These are phyloP conservation scores for Neocrepidodera transversa DNA, from an alignment of 2,888 invertebrate species.

Conservation along the genomic window DNA sequence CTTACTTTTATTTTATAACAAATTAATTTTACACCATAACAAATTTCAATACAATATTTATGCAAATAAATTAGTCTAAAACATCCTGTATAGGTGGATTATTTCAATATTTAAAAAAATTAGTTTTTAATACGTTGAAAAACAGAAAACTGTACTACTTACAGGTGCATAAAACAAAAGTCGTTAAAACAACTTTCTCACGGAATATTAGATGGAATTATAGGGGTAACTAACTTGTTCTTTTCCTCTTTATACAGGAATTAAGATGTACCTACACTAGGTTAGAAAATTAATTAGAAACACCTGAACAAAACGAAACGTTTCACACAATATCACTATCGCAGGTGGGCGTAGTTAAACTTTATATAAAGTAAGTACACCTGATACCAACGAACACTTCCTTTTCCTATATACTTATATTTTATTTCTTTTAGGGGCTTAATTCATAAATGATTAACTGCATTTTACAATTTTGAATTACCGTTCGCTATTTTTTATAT, in stretches of 20 bases:
- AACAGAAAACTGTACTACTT: no score
- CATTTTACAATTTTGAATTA: neutral
- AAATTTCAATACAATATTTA: no score
- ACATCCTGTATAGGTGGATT: no score
- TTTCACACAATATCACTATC: neutral
- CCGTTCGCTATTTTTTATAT: no score
- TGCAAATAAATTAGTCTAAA: no score
- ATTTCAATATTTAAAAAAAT: no score
- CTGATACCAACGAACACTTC: neutral
- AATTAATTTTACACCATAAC: no score
- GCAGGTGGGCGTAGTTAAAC: neutral
- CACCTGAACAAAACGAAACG: neutral
- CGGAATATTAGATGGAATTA: neutral
- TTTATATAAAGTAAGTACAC: neutral
- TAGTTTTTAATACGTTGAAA: no score
- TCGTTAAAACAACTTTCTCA: slow-evolving; percentile 8
- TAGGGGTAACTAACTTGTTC: slow-evolving; percentile 4
- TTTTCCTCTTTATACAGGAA: neutral
- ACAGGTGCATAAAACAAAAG: neutral
- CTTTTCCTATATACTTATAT: neutral
- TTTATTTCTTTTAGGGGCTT: neutral
- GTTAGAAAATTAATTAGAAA: neutral
- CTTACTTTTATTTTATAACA: no score
- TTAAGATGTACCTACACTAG: neutral
- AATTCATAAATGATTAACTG: neutral